Conservation (phyloP, 2,113 vertebrate species). For the Stigmatopora nigra region DNA sequence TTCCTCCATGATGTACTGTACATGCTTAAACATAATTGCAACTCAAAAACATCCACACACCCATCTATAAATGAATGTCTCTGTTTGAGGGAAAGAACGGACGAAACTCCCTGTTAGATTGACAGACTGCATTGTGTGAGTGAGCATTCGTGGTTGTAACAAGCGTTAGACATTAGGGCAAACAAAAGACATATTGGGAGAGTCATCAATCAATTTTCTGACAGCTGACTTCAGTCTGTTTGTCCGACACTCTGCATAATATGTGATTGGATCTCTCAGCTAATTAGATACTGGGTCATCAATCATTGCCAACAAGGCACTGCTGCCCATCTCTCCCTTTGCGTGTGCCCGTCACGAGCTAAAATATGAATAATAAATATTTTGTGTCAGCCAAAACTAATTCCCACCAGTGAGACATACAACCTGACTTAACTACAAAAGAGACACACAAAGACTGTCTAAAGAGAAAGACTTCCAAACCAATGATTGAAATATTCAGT, state of each 20-base stretch:
- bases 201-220: conserved; percentile 95
- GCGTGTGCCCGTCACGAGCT: conserved; percentile 66
- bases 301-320: conserved; percentile 99
- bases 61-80: conserved; percentile 54
- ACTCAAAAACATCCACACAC: conserved; percentile 14
- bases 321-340: conserved; percentile 65
- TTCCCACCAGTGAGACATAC: conserved; percentile 71
- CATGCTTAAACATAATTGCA: conserved; percentile 23
- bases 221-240: conserved; percentile 98
- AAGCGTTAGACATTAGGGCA: conserved; percentile 91
- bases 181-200: conserved; percentile 91
- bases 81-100: conserved; percentile 45
- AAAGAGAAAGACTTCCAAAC: conserved; percentile 43
- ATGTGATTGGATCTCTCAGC: conserved; percentile 99
- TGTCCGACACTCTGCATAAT: conserved; percentile 99
- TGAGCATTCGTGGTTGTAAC: conserved; percentile 94
- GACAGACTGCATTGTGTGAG: conserved; percentile 89
- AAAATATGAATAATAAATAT: conserved; percentile 69
- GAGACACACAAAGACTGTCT: conserved; percentile 60
- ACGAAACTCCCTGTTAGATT: conserved; percentile 73
- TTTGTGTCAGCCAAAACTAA: conserved; percentile 68
- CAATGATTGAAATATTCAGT: conserved; percentile 67
- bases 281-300: conserved; percentile 99
- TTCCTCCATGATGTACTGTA: conserved; percentile 24
- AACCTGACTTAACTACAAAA: conserved; percentile 58